phyloP scores from a whole-genome alignment of 1,140 invertebrate species.

The Cherax destructor region DNA sequence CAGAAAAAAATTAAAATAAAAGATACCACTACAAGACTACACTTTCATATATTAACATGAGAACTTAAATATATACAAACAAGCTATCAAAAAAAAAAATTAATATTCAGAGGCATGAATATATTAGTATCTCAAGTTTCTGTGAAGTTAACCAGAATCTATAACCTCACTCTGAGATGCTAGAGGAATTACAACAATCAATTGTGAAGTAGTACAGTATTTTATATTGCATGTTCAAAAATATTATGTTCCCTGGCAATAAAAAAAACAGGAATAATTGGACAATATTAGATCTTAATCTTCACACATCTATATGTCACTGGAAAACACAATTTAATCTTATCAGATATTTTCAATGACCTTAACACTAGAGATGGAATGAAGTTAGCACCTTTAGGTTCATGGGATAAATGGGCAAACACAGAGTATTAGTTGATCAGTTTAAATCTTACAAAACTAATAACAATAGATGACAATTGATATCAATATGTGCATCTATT shows the following conservation, averaged over 20 bases:
- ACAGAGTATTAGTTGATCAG: conserved; percentile 13
- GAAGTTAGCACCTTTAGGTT: conserved; percentile 67
- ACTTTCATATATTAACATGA: neutral
- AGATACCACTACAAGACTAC: neutral
- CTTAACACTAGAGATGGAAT: conserved; percentile 68
- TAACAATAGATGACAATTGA: conserved; percentile 58
- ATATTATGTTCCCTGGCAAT: conserved; percentile 23
- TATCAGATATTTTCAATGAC: conserved; percentile 44
- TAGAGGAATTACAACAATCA: neutral
- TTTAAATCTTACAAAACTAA: conserved; percentile 61
- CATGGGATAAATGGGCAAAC: conserved; percentile 58
- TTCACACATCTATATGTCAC: conserved; percentile 11
- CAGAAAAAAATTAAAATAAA: neutral
- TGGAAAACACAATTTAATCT: conserved; percentile 49
- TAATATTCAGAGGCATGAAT: neutral
- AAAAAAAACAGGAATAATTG: conserved; percentile 15
- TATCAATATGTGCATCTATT: conserved; percentile 16
- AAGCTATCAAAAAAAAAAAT: neutral
- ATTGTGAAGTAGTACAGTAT: neutral
- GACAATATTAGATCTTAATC: conserved; percentile 22
- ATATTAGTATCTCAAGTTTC: neutral
- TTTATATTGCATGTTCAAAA: conserved; percentile 22
- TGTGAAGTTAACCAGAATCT: no score
- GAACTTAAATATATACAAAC: neutral
- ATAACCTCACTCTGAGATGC: no score